Evolutionary conservation across 2,113 vertebrate genomes (phyloP).

Genomic region (Erinaceus europaeus): DNA sequence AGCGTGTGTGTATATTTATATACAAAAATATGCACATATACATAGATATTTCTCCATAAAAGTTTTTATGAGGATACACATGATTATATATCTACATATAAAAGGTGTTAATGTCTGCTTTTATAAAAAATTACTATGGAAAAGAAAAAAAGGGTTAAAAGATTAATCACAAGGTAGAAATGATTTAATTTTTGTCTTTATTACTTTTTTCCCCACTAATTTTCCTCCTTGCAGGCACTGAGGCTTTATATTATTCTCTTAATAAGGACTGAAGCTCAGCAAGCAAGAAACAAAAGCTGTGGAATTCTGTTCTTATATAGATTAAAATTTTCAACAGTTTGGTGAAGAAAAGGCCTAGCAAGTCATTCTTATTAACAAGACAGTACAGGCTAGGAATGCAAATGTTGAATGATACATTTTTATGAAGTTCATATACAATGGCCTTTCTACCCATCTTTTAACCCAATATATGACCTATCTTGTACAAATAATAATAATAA

Average conservation of each 20-base stretch:
- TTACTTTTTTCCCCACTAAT: not conserved
- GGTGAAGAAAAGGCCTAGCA: not conserved
- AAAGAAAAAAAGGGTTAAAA: not conserved
- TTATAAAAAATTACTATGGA: not conserved
- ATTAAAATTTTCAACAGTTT: slow-evolving; percentile 25
- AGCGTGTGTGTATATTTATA: too few relatives aligned
- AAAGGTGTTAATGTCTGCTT: not conserved
- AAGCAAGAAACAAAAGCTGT: not conserved
- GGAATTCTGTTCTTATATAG: not conserved
- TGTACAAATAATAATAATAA: not conserved
- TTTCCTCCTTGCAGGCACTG: not conserved
- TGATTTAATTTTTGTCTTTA: not conserved
- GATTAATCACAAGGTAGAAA: not conserved
- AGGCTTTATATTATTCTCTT: not conserved
- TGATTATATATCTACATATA: not conserved
- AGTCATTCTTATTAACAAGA: not conserved
- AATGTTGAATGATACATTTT: not conserved
- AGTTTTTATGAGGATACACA: not conserved
- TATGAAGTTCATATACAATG: not conserved
- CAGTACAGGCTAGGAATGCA: not conserved
- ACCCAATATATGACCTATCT: not conserved
- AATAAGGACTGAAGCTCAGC: not conserved
- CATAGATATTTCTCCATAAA: not conserved
- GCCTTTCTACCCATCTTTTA: not conserved
- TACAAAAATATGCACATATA: too few relatives aligned